Conservation (phyloP, 2,113 vertebrate genomes). For the Sus scrofa region DNA sequence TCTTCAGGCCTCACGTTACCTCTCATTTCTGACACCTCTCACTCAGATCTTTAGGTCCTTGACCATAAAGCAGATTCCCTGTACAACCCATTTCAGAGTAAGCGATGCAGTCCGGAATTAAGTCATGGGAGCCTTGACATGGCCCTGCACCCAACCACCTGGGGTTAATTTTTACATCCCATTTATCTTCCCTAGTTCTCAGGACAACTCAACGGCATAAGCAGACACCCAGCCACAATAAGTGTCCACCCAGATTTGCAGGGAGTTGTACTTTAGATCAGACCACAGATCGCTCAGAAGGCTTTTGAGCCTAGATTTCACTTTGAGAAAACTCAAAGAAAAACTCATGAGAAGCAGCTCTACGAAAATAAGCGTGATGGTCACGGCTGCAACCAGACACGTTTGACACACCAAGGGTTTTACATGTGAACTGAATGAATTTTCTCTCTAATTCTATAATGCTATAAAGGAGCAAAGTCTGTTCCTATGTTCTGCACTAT, state of each 20-base stretch:
- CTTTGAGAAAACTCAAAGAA: constrained; percentile 21
- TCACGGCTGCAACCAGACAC: constrained; percentile 28
- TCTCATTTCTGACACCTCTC: background rate
- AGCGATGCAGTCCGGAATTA: background rate
- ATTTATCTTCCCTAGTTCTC: background rate
- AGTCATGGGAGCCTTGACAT: background rate
- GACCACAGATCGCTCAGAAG: background rate
- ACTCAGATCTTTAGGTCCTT: background rate
- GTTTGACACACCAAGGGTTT: constrained; percentile 4
- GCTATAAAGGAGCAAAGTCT: constrained; percentile 11
- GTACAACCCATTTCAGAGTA: background rate
- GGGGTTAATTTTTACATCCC: background rate
- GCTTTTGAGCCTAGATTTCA: background rate
- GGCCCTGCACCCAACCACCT: background rate
- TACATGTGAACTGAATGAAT: constrained; percentile 15
- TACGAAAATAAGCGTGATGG: constrained; percentile 49
- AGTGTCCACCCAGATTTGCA: background rate
- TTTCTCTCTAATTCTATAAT: constrained; percentile 47
- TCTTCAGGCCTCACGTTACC: background rate
- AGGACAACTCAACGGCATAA: background rate
- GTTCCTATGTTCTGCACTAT: constrained; percentile 17
- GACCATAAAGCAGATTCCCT: background rate
- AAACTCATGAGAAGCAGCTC: constrained; percentile 55
- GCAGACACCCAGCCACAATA: background rate
- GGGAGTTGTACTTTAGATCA: background rate